Base-by-base conservation (phyloP, 1,140 invertebrate species). In the Papilio xuthus region DNA sequence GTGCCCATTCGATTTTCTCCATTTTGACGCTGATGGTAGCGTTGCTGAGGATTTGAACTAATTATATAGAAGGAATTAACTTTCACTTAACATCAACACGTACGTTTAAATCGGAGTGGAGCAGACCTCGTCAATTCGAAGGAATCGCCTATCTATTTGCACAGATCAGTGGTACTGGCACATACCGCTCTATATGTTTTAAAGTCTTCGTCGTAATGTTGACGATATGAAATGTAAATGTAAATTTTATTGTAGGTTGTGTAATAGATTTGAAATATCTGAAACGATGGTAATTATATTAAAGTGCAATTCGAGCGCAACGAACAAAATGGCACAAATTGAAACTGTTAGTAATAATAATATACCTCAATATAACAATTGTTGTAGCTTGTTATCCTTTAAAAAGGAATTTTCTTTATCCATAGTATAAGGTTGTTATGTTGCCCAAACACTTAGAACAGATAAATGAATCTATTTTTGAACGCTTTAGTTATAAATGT, bases 311-410 rank as follows among this genome's bases (percentile, higher is more conserved):
- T 78, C 77, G 77, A 79, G 87, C 86, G 85, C 87, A 88, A 88
- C 86, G 87, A 88, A 89, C 82, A 83, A 85, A 85, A 72, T 82
- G 84, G 85, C 86, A 88, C 86, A 88, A 90, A 85, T 81, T 78
- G 63, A 88, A 88, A 85, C 86, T 91, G 89, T 87, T 89, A 88
- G 86, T 85, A 81, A 50, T 85, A 83, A 86, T 82, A 89, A 77
- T 80, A 87, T 90, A 91, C 87, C 91, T 91, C 90, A 84, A 72
- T 84, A 86, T 81, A 89, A 91, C 88, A 90, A 89, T 90, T 89
- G 88, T 91, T 91, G 86, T 88, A 77, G 89, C 89, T 92, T 92
- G 92, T 93, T 93, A 93, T 93, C 92, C 92, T 93, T 92, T 79
- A 80, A 89, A 93, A 92, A 56, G 91, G 90, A 91, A 13, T 92